A percentile compares a stretch with the other conserved stretches of the same genome.
Conservation (phyloP, 2,888 invertebrate species). For the Acanthosoma haemorrhoidale region DNA sequence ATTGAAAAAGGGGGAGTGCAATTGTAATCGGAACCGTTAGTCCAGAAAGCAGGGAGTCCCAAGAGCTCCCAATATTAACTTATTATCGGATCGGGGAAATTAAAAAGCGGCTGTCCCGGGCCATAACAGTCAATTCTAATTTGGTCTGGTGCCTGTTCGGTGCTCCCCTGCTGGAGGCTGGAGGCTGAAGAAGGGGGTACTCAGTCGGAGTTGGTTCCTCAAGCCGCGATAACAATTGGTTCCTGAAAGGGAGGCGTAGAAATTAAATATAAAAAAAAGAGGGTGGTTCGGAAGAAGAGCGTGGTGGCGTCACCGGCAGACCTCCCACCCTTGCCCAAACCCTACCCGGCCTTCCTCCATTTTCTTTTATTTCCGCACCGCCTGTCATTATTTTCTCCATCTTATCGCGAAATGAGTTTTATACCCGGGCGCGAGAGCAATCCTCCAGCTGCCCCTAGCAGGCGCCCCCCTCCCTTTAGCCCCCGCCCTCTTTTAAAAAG, state of each 20-base stretch:
- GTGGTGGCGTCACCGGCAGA: conserved; percentile 35
- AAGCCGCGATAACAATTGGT: conserved; percentile 35
- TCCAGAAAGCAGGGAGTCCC: conserved; percentile 3
- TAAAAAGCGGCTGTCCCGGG: conserved; percentile 28
- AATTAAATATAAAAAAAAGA: conserved; percentile 28
- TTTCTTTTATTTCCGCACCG: conserved; percentile 38
- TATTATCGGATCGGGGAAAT: conserved; percentile 22
- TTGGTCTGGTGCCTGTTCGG: conserved; percentile 30
- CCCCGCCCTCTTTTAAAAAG: conserved; percentile 33
- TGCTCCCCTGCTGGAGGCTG: background rate
- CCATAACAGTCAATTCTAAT: conserved; percentile 39
- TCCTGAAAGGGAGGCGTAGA: conserved; percentile 16
- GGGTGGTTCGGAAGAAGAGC: background rate
- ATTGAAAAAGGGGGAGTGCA: background rate
- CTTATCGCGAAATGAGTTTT: conserved; percentile 39
- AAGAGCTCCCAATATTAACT: conserved; percentile 17
- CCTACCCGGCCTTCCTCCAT: conserved; percentile 30
- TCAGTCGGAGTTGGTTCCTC: background rate
- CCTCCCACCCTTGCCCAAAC: conserved; percentile 5
- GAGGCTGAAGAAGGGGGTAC: background rate
- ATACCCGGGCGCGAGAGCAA: conserved; percentile 30
- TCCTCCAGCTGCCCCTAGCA: conserved; percentile 35
- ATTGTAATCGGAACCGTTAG: conserved; percentile 11
- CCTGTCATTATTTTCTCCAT: conserved; percentile 39
- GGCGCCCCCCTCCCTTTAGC: conserved; percentile 8